Percentiles rank a stretch among this genome's conserved stretches.
Conservation (phyloP, 1,140 invertebrate genomes). For the Goniozus legneri region DNA sequence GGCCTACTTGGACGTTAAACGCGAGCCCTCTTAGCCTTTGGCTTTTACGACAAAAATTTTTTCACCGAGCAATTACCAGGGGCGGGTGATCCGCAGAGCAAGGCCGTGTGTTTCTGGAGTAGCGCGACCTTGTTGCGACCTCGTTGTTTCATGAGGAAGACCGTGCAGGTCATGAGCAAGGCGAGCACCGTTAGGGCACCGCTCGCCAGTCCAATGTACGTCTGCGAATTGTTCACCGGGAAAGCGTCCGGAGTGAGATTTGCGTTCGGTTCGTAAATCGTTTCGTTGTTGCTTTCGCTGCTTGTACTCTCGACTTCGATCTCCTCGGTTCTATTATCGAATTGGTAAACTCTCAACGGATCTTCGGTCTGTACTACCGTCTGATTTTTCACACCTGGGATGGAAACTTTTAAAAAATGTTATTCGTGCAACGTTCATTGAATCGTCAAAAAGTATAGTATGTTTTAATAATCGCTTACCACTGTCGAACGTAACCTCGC, state of each 20-base stretch:
- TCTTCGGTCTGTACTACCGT: constrained; percentile 48
- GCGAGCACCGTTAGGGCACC: constrained; percentile 72
- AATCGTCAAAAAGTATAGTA: constrained; percentile 4
- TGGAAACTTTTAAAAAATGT: constrained; percentile 18
- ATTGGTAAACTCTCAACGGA: constrained; percentile 28
- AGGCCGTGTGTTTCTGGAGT: constrained; percentile 67
- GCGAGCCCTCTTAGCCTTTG: too few species aligned
- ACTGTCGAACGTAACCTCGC: constrained; percentile 80
- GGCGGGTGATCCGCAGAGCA: constrained; percentile 49
- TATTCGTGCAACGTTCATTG: constrained; percentile 8
- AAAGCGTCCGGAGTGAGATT: constrained; percentile 64
- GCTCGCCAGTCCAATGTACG: constrained; percentile 77
- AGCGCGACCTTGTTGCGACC: constrained; percentile 67
- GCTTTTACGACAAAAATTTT: too few species aligned
- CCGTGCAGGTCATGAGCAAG: constrained; percentile 64
- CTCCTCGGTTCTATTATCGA: constrained; percentile 8
- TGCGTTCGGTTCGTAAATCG: constrained; percentile 38
- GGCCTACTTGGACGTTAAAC: too few species aligned
- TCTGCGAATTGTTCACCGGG: constrained; percentile 62
- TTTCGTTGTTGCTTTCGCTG: constrained; percentile 34
- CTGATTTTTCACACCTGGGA: constrained; percentile 47
- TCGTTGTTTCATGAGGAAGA: constrained; percentile 68
- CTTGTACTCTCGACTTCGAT: constrained; percentile 12
- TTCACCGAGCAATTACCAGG: constrained; percentile 21
- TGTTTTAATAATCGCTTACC: constrained; percentile 51